Evolutionary conservation across 2,888 invertebrate species (phyloP).

Genomic region (Atrina japonica): DNA sequence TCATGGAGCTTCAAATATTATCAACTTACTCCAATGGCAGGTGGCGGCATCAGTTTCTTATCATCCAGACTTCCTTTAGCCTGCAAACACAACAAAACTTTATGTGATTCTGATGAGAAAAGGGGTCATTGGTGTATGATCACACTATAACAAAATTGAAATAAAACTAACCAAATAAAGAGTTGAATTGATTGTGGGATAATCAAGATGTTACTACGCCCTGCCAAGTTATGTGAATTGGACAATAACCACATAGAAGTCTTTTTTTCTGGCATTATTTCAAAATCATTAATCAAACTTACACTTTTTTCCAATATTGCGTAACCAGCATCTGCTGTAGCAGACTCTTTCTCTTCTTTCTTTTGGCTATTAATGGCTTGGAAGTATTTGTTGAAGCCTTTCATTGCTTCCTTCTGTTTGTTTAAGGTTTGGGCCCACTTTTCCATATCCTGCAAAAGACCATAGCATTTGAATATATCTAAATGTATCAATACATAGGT

Average conservation of each 20-base stretch:
- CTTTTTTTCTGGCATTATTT: too few species aligned
- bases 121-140: too few species aligned
- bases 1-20: too few species aligned
- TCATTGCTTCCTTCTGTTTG: constrained; percentile 88
- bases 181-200: too few species aligned
- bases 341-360: constrained; percentile 82
- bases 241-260: too few species aligned
- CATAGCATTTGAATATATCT: too few species aligned
- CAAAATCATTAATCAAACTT: too few species aligned
- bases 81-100: constrained; percentile 47
- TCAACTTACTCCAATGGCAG: constrained; percentile 60
- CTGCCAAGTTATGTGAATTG: too few species aligned
- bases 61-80: constrained; percentile 59
- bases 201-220: too few species aligned
- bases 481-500: not conserved
- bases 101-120: not conserved
- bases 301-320: constrained; percentile 90
- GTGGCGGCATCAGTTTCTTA: constrained; percentile 76
- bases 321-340: constrained; percentile 95
- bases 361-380: constrained; percentile 36
- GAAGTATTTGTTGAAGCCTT: constrained; percentile 63
- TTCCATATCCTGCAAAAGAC: constrained; percentile 88
- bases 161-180: too few species aligned
- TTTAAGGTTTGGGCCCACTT: constrained; percentile 98
- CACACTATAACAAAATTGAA: too few species aligned